Evolutionary conservation across 2,113 vertebrate genomes (phyloP), one percentile per base, ranked within the genome.

Genomic region (Sisor rabdophorus): DNA sequence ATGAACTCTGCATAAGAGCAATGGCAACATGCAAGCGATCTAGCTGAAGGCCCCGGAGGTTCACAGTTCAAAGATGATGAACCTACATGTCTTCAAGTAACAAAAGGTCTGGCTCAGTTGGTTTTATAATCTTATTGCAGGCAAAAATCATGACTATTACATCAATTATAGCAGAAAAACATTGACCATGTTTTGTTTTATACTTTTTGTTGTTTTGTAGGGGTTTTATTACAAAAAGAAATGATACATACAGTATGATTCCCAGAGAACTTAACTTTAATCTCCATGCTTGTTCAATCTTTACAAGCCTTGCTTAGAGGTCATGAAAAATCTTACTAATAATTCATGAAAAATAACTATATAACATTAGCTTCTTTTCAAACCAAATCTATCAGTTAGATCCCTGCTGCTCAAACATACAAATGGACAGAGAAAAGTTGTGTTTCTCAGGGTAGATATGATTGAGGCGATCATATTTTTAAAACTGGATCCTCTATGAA

Each of bases 401-500:
- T 44, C 53, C 30, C 10, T 16, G 59, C 16, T 78, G 12, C 69
- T 74, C 36, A 63, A 71, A 60, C 50, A n/a, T 71, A 58, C 26
- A 76, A 76, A 76, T 54, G 44, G 44, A 76, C 59, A 68, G 63
- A 55, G 36, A 80, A 79, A 81, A 54, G 30, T 54, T 44, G 64
- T 58, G 75, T 58, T 70, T 48, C 59, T 59, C 59, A 69, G 50
- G 26, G 76, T 30, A 73, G 30, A 70, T 44, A 44, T 44, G 40
- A 44, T 84, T 83, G 74, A 81, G 77, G 79, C 74, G 75, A 79
- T 73, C 75, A 79, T 61, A 63, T 67, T 47, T 78, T 55, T 50
- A 77, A 84, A 63, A 77, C 44, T 68, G 71, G 81, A 82, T 64
- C 72, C 50, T 71, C 78, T 76, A 86, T 83, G 73, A 81, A 65